Percentiles rank a stretch among this genome's conserved stretches.
These are phyloP conservation scores for Empidonax alnorum DNA, from an alignment of 2,113 vertebrate species.

Conservation along the genomic window DNA sequence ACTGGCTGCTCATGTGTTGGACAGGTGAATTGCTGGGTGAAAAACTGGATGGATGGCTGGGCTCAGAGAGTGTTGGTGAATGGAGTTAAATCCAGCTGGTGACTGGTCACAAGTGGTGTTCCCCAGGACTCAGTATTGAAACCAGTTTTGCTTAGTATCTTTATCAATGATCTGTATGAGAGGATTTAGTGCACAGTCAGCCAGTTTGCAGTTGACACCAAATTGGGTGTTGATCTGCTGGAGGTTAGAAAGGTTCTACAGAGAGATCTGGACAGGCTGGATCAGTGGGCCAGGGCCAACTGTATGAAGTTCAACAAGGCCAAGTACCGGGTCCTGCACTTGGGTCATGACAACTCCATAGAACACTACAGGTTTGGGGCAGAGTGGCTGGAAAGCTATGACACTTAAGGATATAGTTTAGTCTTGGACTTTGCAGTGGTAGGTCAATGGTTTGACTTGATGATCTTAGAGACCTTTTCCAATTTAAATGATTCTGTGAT, in stretches of 20 bases:
- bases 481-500: neutral
- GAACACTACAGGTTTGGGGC: neutral
- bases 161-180: neutral
- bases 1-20: neutral
- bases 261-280: neutral
- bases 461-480: neutral
- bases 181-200: neutral
- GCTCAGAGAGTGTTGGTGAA: neutral
- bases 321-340: neutral
- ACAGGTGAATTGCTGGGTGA: neutral
- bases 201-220: neutral
- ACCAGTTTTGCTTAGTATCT: neutral
- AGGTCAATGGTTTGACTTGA: neutral
- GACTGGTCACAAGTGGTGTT: neutral
- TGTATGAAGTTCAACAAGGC: neutral
- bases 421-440: neutral
- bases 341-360: neutral
- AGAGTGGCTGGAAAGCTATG: neutral
- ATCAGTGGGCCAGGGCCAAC: rapidly evolving
- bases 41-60: neutral
- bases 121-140: neutral
- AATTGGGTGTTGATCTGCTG: neutral
- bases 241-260: neutral
- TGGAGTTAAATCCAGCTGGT: neutral
- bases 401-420: neutral